Base-by-base conservation (phyloP, 1,140 invertebrate species). In the Cephus cinctus region DNA sequence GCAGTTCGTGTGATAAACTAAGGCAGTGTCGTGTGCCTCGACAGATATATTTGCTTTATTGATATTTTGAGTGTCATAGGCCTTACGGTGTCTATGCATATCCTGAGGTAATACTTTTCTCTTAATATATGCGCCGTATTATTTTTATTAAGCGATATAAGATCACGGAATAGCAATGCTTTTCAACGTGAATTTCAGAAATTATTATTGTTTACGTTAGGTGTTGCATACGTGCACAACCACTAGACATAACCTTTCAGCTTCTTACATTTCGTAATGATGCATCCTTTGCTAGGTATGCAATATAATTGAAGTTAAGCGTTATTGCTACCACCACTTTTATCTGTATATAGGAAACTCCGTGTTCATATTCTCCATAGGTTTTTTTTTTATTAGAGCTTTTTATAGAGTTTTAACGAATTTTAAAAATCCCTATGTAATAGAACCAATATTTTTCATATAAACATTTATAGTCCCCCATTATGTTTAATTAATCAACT, bases 21-120 rank as follows among this genome's bases (percentile, higher is more conserved):
- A 62, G 31, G 51, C 39, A 31, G 57, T 60, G 57, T 47, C 47
- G 62, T 50, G 59, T 54, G 44, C 25, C 46, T 44, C 59, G 54
- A 54, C 54, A 54, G 59, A 61, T 61, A 67, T 60, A 67, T 61
- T 65, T 62, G 59, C 57, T 72, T 71, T 70, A 65, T 70, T 70
- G 67, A 71, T 71, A 71, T 65, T 67, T 61, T 57, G 57, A 65
- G 63, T 69, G 67, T 64, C 67, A 69, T 55, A 59, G 63, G 56
- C 63, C 57, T 63, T 55, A 54, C 61, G 59, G 69, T 64, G 71
- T 66, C 61, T 73, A 73, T 73, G 71, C 68, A 71, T 73, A 73
- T 67, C 61, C 57, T 58, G 64, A 72, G 71, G 71, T 73, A 69
- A 66, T 39, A 25, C 30, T 42, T 21, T 35, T 50, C 11, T 21